Base-by-base conservation (phyloP, 2,888 invertebrate genomes). In the Athetis lepigone region DNA sequence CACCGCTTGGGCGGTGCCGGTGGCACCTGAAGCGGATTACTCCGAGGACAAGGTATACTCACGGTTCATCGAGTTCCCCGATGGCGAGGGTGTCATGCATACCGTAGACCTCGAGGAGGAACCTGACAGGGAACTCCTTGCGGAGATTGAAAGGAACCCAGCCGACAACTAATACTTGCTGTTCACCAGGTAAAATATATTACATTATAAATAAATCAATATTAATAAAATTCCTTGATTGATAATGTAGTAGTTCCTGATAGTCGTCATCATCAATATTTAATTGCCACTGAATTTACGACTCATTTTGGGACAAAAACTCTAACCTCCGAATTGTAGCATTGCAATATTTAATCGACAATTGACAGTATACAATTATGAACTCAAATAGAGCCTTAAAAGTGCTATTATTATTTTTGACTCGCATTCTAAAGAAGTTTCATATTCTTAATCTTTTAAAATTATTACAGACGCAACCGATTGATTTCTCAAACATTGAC, bases 71-170 rank as follows among this genome's bases (percentile, higher is more conserved):
- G 70, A 85, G 43, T 82, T 88, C 51, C 85, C 88, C 1, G 89
- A 82, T 70, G 87, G 81, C 1, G 84, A 88, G 0, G 88, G 87
- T 4, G 60, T 80, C 19, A 59, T 81, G 29, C 88, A 85, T 47
- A 65, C 57, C 4, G 87, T 89, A 7, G 90, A 90, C 56, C 82
- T 90, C 0, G 78, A 86, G 45, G 88, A 78, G 0, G 80, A 85
- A 45, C 82, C 83, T 7, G 80, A 90, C 64, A 64, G 61, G 66
- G 79, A 82, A 33, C 39, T 86, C 4, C 49, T 90, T 3, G 58
- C 80, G 0, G 85, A 88, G 13, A 69, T 87, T 6, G 47, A 67
- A 49, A 86, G 82, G 49, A 82, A 88, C 29, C 88, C 88, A 2
- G 80, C 65, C 1, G 87, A 87, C 68, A 89, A 87, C 55, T 5